Conservation (phyloP, 1,140 invertebrate genomes). For the Formica selysi region DNA sequence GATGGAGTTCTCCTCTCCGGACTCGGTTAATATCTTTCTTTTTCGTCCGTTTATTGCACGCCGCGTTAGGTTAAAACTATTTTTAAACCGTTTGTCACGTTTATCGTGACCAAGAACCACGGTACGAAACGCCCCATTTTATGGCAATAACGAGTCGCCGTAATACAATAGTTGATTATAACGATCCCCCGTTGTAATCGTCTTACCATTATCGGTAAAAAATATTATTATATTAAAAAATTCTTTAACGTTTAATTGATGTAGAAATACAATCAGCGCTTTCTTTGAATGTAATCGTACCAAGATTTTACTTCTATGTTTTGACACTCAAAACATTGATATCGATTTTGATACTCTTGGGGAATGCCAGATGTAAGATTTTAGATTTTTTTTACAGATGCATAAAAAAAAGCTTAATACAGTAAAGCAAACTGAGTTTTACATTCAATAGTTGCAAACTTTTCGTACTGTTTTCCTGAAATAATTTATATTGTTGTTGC, state of each 20-base stretch:
- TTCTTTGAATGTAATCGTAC: conserved; percentile 9
- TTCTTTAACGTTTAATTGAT: background rate
- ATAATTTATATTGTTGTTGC: background rate
- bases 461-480: background rate
- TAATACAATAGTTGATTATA: background rate
- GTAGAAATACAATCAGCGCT: background rate
- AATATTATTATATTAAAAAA: background rate
- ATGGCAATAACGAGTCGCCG: conserved; percentile 27
- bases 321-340: background rate
- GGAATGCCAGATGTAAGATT: background rate
- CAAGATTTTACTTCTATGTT: background rate
- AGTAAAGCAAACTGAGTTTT: background rate
- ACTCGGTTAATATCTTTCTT: conserved; percentile 50
- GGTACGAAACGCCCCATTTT: background rate
- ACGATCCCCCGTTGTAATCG: conserved; percentile 25
- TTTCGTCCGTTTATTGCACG: conserved; percentile 26
- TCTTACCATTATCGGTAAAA: background rate
- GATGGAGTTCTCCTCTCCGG: conserved; percentile 18
- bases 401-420: background rate
- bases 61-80: conserved; percentile 46
- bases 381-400: background rate
- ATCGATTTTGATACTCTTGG: background rate
- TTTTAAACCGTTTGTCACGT: conserved; percentile 50
- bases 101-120: conserved; percentile 30
- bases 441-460: background rate